Conservation (phyloP, 2,797 vertebrate genomes). For the Halcyon badia region DNA sequence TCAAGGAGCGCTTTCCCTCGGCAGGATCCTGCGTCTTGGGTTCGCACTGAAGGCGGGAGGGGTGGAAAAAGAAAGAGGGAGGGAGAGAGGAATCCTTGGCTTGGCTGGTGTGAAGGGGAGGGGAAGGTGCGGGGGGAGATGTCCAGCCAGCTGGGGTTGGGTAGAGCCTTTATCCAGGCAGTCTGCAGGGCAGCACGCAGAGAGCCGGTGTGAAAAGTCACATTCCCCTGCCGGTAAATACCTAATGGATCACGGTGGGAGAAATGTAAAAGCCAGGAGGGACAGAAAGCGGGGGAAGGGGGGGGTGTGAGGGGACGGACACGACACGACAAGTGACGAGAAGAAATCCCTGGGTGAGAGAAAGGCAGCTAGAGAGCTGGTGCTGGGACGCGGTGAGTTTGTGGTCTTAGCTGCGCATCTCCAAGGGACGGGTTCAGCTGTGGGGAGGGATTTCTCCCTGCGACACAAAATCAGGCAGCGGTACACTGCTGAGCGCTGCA, state of each 20-base stretch:
- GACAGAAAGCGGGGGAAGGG: not conserved
- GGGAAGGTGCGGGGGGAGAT: constrained; percentile 48
- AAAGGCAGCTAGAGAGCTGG: constrained; percentile 8
- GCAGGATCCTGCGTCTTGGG: constrained; percentile 31
- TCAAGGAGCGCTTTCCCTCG: constrained; percentile 48
- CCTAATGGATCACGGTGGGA: not conserved
- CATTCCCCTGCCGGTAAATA: constrained; percentile 82
- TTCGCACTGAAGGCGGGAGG: constrained; percentile 44
- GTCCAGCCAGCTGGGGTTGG: constrained; percentile 70
- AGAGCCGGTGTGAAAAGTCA: constrained; percentile 88
- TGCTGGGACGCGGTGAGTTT: not conserved
- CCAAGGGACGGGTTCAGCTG: not conserved
- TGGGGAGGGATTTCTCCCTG: not conserved
- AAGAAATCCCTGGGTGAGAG: not conserved
- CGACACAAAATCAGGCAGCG: not conserved
- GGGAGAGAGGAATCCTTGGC: constrained; percentile 34
- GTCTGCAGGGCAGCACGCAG: constrained; percentile 81
- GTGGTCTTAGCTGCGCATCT: not conserved
- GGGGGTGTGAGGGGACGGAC: not conserved
- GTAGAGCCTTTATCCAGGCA: constrained; percentile 83
- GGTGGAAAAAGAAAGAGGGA: constrained; percentile 44
- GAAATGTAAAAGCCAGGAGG: constrained; percentile 29
- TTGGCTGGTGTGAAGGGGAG: constrained; percentile 38
- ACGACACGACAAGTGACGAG: not conserved
- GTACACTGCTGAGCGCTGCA: not conserved